phyloP scores from a whole-genome alignment of 2,113 vertebrate species.

The Perognathus longimembris region DNA sequence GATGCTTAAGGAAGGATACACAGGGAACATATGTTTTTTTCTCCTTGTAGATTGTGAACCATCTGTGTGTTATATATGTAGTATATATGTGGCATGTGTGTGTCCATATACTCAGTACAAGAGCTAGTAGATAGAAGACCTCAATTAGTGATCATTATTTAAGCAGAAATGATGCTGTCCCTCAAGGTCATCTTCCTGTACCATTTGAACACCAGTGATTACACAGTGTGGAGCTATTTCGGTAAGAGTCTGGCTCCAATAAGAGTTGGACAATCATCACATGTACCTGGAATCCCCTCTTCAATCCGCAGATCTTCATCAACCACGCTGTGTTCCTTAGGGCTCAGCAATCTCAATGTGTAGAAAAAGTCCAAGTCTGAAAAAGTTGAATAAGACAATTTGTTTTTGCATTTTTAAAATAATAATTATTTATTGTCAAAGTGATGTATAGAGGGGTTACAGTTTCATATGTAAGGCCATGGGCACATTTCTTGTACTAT shows the following conservation, averaged over 20 bases:
- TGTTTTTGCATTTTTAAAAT: too few species aligned
- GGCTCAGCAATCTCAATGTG: background rate
- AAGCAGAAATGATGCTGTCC: background rate
- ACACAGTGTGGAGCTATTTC: background rate
- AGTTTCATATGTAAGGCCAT: too few species aligned
- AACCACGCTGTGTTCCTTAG: background rate
- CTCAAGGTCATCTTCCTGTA: background rate
- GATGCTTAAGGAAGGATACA: background rate
- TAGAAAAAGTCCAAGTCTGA: background rate
- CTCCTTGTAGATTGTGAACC: background rate
- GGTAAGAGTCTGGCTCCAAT: background rate
- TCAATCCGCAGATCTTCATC: background rate
- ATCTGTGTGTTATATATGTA: background rate
- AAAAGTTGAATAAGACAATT: background rate
- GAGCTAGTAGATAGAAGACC: background rate
- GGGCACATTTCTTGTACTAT: too few species aligned
- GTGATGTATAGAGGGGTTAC: too few species aligned
- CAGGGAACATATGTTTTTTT: background rate
- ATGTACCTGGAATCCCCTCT: background rate
- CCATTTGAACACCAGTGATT: background rate
- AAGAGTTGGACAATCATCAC: background rate
- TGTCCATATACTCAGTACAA: background rate
- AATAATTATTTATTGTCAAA: too few species aligned
- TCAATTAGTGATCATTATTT: background rate
- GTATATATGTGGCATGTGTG: background rate